Evolutionary conservation across 2,888 invertebrate genomes (phyloP), one percentile per base, ranked within the genome.

Genomic region (Apamea monoglypha): DNA sequence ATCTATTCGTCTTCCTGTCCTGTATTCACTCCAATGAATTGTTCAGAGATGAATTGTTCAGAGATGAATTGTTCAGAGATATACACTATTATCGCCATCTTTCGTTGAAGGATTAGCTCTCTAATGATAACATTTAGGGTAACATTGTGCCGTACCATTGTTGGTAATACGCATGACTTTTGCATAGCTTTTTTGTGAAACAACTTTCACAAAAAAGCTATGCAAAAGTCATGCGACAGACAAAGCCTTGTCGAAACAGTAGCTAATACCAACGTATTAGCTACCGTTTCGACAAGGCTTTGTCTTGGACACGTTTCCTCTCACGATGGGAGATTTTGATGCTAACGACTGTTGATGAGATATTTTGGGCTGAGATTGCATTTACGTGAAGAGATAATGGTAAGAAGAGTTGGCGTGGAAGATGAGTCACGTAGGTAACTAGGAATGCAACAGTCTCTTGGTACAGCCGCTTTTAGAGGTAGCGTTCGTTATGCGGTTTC

Each of bases 91-190:
- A 94, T 93, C 86, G 7, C 70, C 74, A 91, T 90, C 76, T 75
- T 86, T 92, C 91, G 92, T 93, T 92, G 90, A 88, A 91, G 94
- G 95, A 95, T 95, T 94, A 95, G 84, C 86, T 86, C 84, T 81
- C 91, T 95, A 94, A 95, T 95, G 94, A 96, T 94, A 96, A 95
- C 94, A 92, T 94, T 94, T 92, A 91, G 91, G 90, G 87, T 86
- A 88, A 84, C 84, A 78, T 88, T 85, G 77, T 85, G 77, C 64
- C 76, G 64, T 29, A 83, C 88, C 78, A 88, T 87, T 87, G 89
- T 87, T 82, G 56, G 76, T 88, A 88, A 82, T 71, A 80, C 85
- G 89, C 82, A 88, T 92, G 92, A 92, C 92, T 92, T 92, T 91
- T 91, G 90, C 91, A 91, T 91, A 85, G 89, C 69, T 78, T 79